A percentile compares a stretch with the other conserved stretches of the same genome.
Conservation (phyloP, 2,888 invertebrate genomes). For the Byasa hedistus region DNA sequence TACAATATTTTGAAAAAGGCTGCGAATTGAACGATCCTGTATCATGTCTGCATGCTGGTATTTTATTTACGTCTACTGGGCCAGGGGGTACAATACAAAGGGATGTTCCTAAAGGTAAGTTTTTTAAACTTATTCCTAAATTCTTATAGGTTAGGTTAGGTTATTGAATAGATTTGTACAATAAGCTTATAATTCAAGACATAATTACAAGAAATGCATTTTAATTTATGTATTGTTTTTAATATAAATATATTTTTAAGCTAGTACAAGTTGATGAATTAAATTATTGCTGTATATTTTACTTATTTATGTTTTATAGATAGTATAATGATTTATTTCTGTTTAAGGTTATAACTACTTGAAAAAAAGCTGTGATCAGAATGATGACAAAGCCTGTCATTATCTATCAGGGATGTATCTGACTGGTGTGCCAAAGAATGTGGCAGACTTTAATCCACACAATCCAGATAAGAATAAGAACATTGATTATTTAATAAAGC, state of each 20-base stretch:
- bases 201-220: background rate
- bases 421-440: conserved; percentile 83
- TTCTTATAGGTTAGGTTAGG: too few relatives aligned
- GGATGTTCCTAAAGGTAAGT: conserved; percentile 80
- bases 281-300: too few relatives aligned
- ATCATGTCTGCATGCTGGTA: conserved; percentile 88
- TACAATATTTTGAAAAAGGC: conserved; percentile 87
- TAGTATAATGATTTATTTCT: background rate
- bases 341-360: conserved; percentile 79
- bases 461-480: conserved; percentile 62
- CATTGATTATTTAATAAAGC: conserved; percentile 78
- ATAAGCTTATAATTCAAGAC: background rate
- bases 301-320: background rate
- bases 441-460: conserved; percentile 67
- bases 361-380: conserved; percentile 80
- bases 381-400: conserved; percentile 87
- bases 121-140: background rate
- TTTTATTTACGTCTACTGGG: conserved; percentile 82
- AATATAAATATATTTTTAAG: background rate
- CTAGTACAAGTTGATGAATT: too few relatives aligned
- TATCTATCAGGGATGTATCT: conserved; percentile 90
- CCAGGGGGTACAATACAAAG: conserved; percentile 74
- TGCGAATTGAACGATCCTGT: conserved; percentile 86
- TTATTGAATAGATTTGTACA: background rate
- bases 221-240: background rate